These are phyloP conservation scores for Zaprionus africanus DNA, from an alignment of 1,140 invertebrate genomes.

Conservation along the genomic window DNA sequence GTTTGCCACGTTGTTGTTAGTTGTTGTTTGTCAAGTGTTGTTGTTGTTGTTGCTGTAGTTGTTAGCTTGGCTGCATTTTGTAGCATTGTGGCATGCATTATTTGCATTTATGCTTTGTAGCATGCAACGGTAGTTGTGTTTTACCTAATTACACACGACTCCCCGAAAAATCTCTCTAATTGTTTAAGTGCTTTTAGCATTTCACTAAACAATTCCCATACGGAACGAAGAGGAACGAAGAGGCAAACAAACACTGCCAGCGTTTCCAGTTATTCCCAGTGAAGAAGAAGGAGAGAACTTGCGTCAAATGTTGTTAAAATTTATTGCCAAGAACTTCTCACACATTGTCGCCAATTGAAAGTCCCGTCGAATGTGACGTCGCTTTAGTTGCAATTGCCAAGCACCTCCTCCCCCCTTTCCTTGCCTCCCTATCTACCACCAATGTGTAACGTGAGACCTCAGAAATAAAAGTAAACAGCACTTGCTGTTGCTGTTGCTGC, in stretches of 20 bases:
- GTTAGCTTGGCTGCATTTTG: conserved; percentile 36
- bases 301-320: conserved; percentile 61
- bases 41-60: conserved; percentile 12
- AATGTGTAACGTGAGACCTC: conserved; percentile 73
- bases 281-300: conserved; percentile 16
- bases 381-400: conserved; percentile 24
- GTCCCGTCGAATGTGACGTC: conserved; percentile 45
- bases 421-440: not conserved
- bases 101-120: conserved; percentile 63
- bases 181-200: conserved; percentile 81
- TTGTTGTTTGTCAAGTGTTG: conserved; percentile 11
- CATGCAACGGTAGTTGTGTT: conserved; percentile 68
- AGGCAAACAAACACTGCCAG: conserved; percentile 40
- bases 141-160: conserved; percentile 76
- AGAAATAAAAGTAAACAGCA: conserved; percentile 27
- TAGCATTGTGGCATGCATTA: conserved; percentile 40
- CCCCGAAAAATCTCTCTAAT: conserved; percentile 65
- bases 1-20: conserved; percentile 42
- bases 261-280: conserved; percentile 48
- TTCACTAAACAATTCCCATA: conserved; percentile 78
- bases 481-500: conserved; percentile 26
- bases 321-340: conserved; percentile 76
- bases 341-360: conserved; percentile 76
- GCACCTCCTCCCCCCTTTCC: not conserved
- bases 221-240: conserved; percentile 36